Base-by-base conservation (phyloP, 1,140 invertebrate genomes). In the Radopholus similis region DNA sequence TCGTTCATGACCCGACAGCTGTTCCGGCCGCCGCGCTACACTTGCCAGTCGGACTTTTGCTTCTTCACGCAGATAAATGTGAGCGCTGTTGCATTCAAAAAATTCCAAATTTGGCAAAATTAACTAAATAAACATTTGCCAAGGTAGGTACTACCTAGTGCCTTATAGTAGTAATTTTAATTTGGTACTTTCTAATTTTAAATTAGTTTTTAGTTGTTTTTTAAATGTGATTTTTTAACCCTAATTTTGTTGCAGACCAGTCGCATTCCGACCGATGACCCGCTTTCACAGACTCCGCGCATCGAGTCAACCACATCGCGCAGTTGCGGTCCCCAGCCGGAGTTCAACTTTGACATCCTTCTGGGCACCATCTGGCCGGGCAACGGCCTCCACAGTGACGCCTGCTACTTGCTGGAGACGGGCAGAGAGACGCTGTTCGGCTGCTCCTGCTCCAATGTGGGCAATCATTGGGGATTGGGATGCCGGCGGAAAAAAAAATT, bases 291-390 rank as follows among this genome's bases (percentile, higher is more conserved):
- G 9, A 11, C 15, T 15, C 49, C 38, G 30, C 32, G 28, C 30
- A 13, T 62, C 32, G 66, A 68, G 26, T 47, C 23, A 1, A 53
- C 42, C 34, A 60, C 47, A 1, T 68, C 64, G 1, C 42, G 42
- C 11, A 72, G 71, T 54, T 72, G 70, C 44, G 70, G 70, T 0
- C 53, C 55, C 32, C 55, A 51, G 47, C 66, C 49, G 18, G 59
- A 72, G 30, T 72, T 56, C 34, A 72, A 72, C 47, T 72, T 72
- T 49, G 49, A 72, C 38, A 49, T 72, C 47, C 54, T 72, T 30
- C 58, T 72, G 26, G 71, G 71, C 3, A 18, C 64, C 34, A 13
- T 72, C 4, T 72, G 70, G 70, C 70, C 71, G 13, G 51, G 59
- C 13, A 47, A 56, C 2, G 70, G 70, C 5, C 55, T 72, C 26